Base-by-base conservation (phyloP, 1,140 invertebrate species). In the Zaprionus lachaisei region DNA sequence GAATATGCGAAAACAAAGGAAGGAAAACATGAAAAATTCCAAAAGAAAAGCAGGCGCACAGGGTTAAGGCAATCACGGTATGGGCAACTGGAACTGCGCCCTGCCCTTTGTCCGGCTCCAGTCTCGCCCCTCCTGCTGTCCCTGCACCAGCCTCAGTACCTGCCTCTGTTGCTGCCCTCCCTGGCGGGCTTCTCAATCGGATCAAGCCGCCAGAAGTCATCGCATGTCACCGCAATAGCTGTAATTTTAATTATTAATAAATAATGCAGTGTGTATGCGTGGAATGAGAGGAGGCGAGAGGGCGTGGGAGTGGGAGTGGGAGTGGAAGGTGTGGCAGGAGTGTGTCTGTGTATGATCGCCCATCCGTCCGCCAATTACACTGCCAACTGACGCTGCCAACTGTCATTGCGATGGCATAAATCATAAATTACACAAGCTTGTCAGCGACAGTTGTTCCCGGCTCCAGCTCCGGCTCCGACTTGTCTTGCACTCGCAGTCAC, bases 401-500 rank as follows among this genome's bases (percentile, higher is more conserved):
- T 81, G 80, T 75, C 76, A 83, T 61, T 74, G 76, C 67, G 38
- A 78, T 81, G 76, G 80, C 80, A 83, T 83, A 83, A 83, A 83
- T 83, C 80, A 83, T 83, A 79, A 83, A 83, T 83, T 83, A 83
- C 80, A 83, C 75, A 71, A 76, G 72, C 76, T 79, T 83, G 80
- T 83, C 80, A 83, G 71, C 76, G 80, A 81, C 80, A 83, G 66
- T 83, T 77, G 80, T 77, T 26, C 20, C 51, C 34, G 44, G 14
- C 34, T 49, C 47, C 17, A 9, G 17, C 47, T 22, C 22, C 11
- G 37, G 14, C 12, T 38, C 2, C 41, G 41, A 44, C 41, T 47
- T 47, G n/a, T 47, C n/a, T 9, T 47, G 41, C 41, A 47, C n/a
- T 47, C n/a, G 6, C 41, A 47, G 41, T 47, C 41, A n/a, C 41